Conservation (phyloP, 2,113 vertebrate species). For the Tenebrosternarchus preto region DNA sequence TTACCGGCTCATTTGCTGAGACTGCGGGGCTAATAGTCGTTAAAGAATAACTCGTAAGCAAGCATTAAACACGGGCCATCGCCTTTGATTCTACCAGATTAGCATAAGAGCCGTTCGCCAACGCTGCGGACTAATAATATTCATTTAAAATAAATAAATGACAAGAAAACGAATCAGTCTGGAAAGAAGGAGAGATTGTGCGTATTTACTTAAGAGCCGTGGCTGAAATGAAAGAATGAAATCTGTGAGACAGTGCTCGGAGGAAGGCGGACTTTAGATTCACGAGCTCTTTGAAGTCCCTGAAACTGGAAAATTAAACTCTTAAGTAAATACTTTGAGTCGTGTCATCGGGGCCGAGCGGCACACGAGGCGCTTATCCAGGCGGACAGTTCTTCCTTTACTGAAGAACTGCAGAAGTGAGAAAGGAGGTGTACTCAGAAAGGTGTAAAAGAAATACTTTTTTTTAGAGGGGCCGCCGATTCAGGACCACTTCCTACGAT, state of each 20-base stretch:
- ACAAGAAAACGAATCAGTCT: slow-evolving; percentile 73
- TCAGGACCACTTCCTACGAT: too few species aligned
- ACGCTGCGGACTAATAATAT: slow-evolving; percentile 37
- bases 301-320: slow-evolving; percentile 73
- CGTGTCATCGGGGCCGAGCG: slow-evolving; percentile 13
- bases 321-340: slow-evolving; percentile 72
- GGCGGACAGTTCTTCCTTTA: background rate
- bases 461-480: too few species aligned
- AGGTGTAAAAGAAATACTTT: background rate
- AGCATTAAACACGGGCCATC: slow-evolving; percentile 75
- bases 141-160: slow-evolving; percentile 74
- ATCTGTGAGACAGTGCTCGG: slow-evolving; percentile 64
- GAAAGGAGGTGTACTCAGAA: background rate
- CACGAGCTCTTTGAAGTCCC: slow-evolving; percentile 70
- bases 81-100: slow-evolving; percentile 81
- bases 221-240: slow-evolving; percentile 67
- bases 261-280: slow-evolving; percentile 71
- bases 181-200: slow-evolving; percentile 70
- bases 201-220: slow-evolving; percentile 74
- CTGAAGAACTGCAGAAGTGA: background rate
- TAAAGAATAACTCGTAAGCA: slow-evolving; percentile 64
- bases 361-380: background rate
- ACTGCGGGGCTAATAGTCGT: slow-evolving; percentile 71
- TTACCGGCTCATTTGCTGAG: slow-evolving; percentile 83
- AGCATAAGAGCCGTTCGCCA: slow-evolving; percentile 73